Percentiles rank a stretch among this genome's conserved stretches.
Evolutionary conservation across 1,140 invertebrate genomes (phyloP).

Genomic region (Mamestra configurata): DNA sequence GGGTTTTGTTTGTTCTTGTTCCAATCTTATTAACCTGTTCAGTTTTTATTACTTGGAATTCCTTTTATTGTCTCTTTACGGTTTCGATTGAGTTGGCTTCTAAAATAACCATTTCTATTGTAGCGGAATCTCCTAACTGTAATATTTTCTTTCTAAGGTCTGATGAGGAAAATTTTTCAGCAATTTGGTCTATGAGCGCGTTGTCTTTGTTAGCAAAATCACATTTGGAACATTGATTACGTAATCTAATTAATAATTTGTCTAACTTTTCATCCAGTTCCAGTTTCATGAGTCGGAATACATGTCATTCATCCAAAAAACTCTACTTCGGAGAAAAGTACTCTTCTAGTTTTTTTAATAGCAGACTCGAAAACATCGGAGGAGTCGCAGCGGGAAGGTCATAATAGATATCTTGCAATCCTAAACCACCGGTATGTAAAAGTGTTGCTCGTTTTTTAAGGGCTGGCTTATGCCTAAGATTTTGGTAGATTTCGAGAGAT

Average conservation of each 20-base stretch:
- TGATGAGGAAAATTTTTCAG: conserved; percentile 55
- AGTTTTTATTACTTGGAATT: conserved; percentile 19
- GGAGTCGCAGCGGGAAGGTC: neutral
- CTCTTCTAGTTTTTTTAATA: neutral
- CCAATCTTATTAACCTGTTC: conserved; percentile 13
- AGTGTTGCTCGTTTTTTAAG: neutral
- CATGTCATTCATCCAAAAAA: neutral
- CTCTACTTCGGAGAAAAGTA: neutral
- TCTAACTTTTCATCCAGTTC: neutral
- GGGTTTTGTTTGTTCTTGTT: conserved; percentile 8
- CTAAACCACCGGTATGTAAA: neutral
- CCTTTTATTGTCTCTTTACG: conserved; percentile 38
- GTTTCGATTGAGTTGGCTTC: conserved; percentile 53
- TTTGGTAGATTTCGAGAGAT: neutral
- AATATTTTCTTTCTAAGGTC: conserved; percentile 59
- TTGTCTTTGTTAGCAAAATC: conserved; percentile 13
- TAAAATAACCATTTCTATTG: conserved; percentile 54
- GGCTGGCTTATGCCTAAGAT: neutral
- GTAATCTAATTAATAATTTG: neutral
- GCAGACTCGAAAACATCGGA: neutral
- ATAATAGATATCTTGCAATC: neutral
- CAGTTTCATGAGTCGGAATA: neutral
- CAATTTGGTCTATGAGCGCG: conserved; percentile 59
- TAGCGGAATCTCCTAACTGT: conserved; percentile 54
- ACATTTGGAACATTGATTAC: neutral